A percentile compares a stretch with the other conserved stretches of the same genome.
These are phyloP conservation scores for Girardinus metallicus DNA, from an alignment of 2,797 vertebrate genomes.

Conservation along the genomic window DNA sequence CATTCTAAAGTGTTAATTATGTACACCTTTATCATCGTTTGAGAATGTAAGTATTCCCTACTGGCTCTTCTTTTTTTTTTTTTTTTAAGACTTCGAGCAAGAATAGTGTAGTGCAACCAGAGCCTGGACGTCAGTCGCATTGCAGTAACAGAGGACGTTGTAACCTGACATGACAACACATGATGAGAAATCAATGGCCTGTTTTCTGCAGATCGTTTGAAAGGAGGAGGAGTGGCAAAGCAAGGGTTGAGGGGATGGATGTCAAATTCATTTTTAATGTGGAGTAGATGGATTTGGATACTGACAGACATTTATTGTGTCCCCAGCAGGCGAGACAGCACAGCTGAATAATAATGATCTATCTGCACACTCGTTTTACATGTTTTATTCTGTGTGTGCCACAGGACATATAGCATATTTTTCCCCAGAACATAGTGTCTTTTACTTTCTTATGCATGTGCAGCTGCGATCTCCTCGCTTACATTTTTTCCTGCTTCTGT, in stretches of 20 bases:
- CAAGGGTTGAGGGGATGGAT: constrained; percentile 8
- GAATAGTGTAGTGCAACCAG: constrained; percentile 16
- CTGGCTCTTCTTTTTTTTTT: neutral
- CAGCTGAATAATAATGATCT: constrained; percentile 46
- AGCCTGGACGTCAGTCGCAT: constrained; percentile 33
- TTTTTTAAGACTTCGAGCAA: neutral
- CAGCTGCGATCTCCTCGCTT: neutral
- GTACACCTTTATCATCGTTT: neutral
- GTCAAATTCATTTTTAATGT: constrained; percentile 58
- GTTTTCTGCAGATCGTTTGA: constrained; percentile 52
- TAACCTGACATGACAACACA: constrained; percentile 65
- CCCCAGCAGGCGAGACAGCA: constrained; percentile 38
- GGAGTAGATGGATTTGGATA: constrained; percentile 47
- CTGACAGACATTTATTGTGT: constrained; percentile 53
- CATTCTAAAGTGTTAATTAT: neutral
- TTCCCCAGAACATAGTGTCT: neutral
- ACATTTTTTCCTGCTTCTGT: neutral
- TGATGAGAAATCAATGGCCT: constrained; percentile 73
- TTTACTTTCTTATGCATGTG: neutral
- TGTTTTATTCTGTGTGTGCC: neutral
- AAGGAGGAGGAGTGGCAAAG: constrained; percentile 29
- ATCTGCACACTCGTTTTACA: neutral
- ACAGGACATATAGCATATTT: neutral
- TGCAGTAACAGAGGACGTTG: constrained; percentile 56
- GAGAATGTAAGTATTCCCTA: neutral